Evolutionary conservation across 64 coral and sea anemone species (phyloP).

Genomic region (Orbicella faveolata): DNA sequence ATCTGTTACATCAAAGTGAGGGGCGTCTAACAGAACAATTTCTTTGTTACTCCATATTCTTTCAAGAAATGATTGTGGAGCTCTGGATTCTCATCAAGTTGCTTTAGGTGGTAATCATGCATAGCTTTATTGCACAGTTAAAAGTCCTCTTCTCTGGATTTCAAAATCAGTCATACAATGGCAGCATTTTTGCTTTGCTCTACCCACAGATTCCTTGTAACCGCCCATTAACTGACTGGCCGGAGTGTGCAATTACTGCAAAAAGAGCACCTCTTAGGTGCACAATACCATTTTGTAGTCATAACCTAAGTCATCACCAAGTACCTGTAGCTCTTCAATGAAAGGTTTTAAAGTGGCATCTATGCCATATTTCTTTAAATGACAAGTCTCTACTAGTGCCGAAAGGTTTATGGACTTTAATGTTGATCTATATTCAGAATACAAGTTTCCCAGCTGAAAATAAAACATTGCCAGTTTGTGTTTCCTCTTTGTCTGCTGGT

Average conservation of each 20-base stretch:
- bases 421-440: background rate
- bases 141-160: slow-evolving; percentile 35
- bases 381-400: background rate
- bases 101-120: slow-evolving; percentile 6
- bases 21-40: background rate
- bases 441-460: background rate
- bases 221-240: slow-evolving; percentile 8
- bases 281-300: no score
- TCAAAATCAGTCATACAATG: slow-evolving; percentile 50
- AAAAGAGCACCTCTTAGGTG: slow-evolving; percentile 18
- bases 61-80: background rate
- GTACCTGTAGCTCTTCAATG: background rate
- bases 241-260: slow-evolving; percentile 46
- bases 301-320: slow-evolving; percentile 5
- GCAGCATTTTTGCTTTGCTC: slow-evolving; percentile 32
- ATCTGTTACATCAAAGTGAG: slow-evolving; percentile 21
- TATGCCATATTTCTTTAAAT: background rate
- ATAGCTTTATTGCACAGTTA: background rate
- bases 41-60: no score
- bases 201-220: slow-evolving; percentile 14
- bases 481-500: background rate
- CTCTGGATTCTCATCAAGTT: slow-evolving; percentile 29
- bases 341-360: background rate
- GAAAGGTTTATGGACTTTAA: background rate
- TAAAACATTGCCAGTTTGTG: slow-evolving; percentile 16